These are phyloP conservation scores for Cricetomys ansorgei DNA, from an alignment of 2,113 vertebrate genomes.

Conservation along the genomic window DNA sequence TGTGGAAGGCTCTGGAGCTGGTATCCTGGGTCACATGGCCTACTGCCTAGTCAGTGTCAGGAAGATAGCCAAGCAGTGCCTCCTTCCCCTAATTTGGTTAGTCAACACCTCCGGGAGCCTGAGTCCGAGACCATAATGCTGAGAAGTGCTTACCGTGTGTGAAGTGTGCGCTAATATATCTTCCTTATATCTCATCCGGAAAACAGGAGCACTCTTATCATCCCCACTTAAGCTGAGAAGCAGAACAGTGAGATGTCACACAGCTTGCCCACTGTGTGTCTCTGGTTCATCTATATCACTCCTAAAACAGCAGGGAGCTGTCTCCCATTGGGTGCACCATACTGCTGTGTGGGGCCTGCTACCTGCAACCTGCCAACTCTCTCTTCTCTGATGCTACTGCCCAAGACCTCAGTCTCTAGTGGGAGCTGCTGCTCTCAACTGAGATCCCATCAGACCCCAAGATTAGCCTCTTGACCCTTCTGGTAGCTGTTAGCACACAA, in stretches of 20 bases:
- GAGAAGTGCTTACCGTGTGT: background rate
- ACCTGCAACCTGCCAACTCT: background rate
- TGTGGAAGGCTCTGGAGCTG: background rate
- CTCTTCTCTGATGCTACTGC: background rate
- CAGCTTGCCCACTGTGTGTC: background rate
- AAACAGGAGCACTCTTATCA: background rate
- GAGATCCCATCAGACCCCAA: background rate
- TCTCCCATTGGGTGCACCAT: fast-evolving
- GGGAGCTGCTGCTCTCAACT: background rate
- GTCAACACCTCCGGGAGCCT: background rate
- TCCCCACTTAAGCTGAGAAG: background rate
- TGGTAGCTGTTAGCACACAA: background rate
- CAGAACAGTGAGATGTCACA: fast-evolving
- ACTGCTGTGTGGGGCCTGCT: background rate
- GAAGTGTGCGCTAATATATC: background rate
- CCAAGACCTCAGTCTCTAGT: background rate
- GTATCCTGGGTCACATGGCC: background rate
- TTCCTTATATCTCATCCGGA: background rate
- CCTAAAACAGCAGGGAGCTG: background rate
- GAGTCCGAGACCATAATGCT: background rate
- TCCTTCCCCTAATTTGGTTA: background rate
- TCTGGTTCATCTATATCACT: background rate
- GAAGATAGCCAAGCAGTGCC: background rate
- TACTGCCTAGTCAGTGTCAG: background rate
- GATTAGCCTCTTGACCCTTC: background rate